Base-by-base conservation (phyloP, 2,797 vertebrate genomes). In the Galagoides demidoff region DNA sequence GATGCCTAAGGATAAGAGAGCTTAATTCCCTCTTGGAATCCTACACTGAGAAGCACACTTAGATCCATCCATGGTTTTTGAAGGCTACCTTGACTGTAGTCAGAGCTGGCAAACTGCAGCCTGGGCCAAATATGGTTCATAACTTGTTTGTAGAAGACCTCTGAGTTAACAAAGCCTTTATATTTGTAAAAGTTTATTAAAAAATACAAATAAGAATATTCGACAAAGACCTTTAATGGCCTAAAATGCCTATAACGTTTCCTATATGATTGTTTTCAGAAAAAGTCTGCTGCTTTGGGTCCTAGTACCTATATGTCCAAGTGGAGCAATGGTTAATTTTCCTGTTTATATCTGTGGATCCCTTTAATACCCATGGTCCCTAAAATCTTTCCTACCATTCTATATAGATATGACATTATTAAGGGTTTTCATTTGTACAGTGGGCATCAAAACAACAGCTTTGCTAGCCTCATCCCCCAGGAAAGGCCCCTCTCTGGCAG, bases 81-180 rank as follows among this genome's bases (percentile, higher is more conserved):
- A 91, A 76, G 16, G 23, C 29, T 70, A 49, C 52, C 25, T 96
- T 73, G n/a, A 64, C 3, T 52, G 64, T 22, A 73, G n/a, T 73
- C 29, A 37, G 7, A 16, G 8, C 8, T 13, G 31, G 25, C 16
- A 93, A 93, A 45, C 22, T 73, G 61, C 0, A 89, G 63, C 31
- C 55, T 93, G 34, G 20, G 13, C 63, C 45, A 93, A 78, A 87
- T 76, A 23, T 66, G 22, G 37, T 37, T 43, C 55, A 85, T 52
- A 73, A 3, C 29, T 27, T 84, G 29, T 78, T 92, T 95, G 61
- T 92, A 34, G 39, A 45, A 77, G 45, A 16, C n/a, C 25, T 81
- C 77, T 71, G 12, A 91, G n/a, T 49, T 74, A 52, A 87, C 43
- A 96, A 91, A 81, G 20, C 6, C 37, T 89, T 93, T 34, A 73